phyloP scores from a whole-genome alignment of 1,140 invertebrate genomes.

The Bicyclus anynana region DNA sequence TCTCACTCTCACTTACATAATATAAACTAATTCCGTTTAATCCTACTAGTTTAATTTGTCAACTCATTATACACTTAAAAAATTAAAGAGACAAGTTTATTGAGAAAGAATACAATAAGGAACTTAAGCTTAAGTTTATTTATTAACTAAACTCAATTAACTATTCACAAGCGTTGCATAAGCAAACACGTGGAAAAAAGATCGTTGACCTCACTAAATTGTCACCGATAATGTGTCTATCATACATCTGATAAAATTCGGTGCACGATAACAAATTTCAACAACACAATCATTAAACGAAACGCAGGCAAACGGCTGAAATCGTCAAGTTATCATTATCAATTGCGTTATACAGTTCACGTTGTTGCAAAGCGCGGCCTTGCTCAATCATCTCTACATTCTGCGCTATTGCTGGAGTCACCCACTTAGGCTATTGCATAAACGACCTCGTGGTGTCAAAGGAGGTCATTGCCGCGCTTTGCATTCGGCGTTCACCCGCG shows the following conservation, averaged over 20 bases:
- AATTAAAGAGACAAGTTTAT: background rate
- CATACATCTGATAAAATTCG: constrained; percentile 49
- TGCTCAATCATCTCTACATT: constrained; percentile 58
- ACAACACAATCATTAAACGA: constrained; percentile 25
- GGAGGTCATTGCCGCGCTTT: constrained; percentile 66
- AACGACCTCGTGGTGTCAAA: constrained; percentile 69
- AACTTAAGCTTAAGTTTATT: too few species aligned
- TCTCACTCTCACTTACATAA: constrained; percentile 43
- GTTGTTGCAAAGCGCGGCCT: constrained; percentile 37
- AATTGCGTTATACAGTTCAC: constrained; percentile 19
- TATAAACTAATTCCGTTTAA: background rate
- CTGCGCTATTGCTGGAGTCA: constrained; percentile 43
- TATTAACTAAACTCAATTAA: background rate
- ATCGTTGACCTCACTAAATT: constrained; percentile 53
- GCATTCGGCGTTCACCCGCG: constrained; percentile 33
- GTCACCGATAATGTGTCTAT: constrained; percentile 56
- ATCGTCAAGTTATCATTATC: constrained; percentile 8
- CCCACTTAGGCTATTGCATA: constrained; percentile 64
- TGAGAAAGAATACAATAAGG: too few species aligned
- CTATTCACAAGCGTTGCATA: constrained; percentile 30
- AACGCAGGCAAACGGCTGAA: background rate
- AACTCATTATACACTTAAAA: background rate
- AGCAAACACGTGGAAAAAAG: constrained; percentile 49
- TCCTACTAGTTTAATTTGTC: background rate
- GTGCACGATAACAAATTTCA: constrained; percentile 40